Base-by-base conservation (phyloP, 2,113 vertebrate species). In the Scomber colias region DNA sequence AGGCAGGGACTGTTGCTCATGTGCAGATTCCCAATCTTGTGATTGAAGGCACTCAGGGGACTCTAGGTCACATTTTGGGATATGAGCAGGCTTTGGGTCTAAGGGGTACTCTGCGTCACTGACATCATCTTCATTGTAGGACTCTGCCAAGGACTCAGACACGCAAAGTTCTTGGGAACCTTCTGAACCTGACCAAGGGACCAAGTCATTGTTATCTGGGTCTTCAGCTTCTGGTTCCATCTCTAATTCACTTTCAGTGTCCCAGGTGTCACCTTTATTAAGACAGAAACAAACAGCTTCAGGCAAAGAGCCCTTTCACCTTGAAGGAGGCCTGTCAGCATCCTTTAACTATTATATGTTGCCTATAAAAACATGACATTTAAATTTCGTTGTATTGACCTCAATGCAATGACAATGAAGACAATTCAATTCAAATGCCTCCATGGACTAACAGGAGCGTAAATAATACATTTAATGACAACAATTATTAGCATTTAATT, bases 11-110 rank as follows among this genome's bases (percentile, higher is more conserved):
- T 60, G 77, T 56, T 79, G 75, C 24, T 86, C 73, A 79, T 68
- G 65, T 62, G 70, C 69, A 57, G 75, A 68, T 51, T 83, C 76
- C 81, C 77, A 83, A 16, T 85, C 75, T 17, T 72, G 71, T 40
- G 79, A 59, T 5, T 77, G 92, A 76, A 95, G 94, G 63, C 86
- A n/a, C 71, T 96, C 94, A 56, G 94, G 87, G 82, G 96, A 81
- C 30, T 67, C 35, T 0, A 7, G 31, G 45, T 71, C 55, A 71
- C 80, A 70, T 13, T 14, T 64, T 1, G 4, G 35, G 21, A 54
- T 56, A 11, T 53, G 30, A 65, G 45, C 56, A 93, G 17, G 93
- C 70, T 89, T 91, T 57, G 60, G 92, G 12, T 82, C 93, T 82
- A 45, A 85, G 77, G 53, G 70, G 82, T 51, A 71, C 14, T 86